Evolutionary conservation across 1,140 invertebrate genomes (phyloP), one percentile per base, ranked within the genome.

Genomic region (Oncopeltus fasciatus): DNA sequence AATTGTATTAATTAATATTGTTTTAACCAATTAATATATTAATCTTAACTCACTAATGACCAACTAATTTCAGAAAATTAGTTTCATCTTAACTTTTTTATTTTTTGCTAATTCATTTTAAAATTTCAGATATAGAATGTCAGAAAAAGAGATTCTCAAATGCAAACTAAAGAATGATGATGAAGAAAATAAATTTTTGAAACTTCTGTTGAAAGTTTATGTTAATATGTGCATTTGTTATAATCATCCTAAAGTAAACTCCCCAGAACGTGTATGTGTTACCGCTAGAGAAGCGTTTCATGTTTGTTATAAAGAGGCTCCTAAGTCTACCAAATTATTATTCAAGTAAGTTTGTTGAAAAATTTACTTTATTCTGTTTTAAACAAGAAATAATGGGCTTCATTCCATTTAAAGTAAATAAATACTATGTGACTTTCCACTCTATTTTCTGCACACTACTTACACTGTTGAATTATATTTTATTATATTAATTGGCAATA

Each of bases 191-290:
- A 9, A 64, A 31, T 21, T 24, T 24, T 60, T 56, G 27, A 26
- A 64, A 16, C 63, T 64, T 1, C 49, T 64, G 21, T 28, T 64
- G 47, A 64, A 64, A 60, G 9, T 60, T n/a, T 64, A 60, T 53
- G n/a, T 28, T 14, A 64, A 64, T 46, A 24, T 60, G 12, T 43
- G 47, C 43, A 33, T 56, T 20, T 60, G 58, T 56, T 64, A 64
- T 29, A 60, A 53, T 26, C n/a, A 57, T 28, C 27, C 5, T 11
- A 64, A 43, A 51, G 38, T 64, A 14, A 60, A 60, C 20, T 5
- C 21, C n/a, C 63, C 58, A 1, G 57, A 64, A 44, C 60, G 57
- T 60, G 63, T 64, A 2, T 64, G 63, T 43, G 53, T 26, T 26
- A 11, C 20, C 12, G 63, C 49, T 2, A 51, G 26, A 38, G 58